phyloP scores from a whole-genome alignment of 2,888 invertebrate genomes.

The Agrilus cyanescens region DNA sequence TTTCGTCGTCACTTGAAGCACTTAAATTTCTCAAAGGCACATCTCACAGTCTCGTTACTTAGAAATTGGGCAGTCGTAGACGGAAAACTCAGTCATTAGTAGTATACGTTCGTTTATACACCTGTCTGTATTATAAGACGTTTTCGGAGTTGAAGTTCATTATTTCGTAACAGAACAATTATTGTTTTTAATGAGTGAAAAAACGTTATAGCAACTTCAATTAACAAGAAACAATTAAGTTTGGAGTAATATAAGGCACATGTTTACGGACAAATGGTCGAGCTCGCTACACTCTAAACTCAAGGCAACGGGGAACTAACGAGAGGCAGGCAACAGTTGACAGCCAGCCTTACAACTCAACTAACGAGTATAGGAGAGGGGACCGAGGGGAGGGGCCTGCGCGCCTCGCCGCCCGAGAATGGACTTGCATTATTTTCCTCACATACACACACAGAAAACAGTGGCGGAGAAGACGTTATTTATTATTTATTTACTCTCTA shows the following conservation, averaged over 20 bases:
- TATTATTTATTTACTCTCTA: neutral
- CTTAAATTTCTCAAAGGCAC: no score
- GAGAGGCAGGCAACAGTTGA: conserved; percentile 34
- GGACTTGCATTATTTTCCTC: conserved; percentile 25
- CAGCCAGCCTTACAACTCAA: conserved; percentile 40
- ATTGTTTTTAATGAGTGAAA: no score
- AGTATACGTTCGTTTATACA: no score
- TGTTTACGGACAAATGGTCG: conserved; percentile 22
- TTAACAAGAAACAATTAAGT: no score
- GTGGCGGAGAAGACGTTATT: conserved; percentile 23
- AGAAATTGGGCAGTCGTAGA: no score
- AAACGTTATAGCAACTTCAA: no score
- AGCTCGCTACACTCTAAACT: conserved; percentile 19
- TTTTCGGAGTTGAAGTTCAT: no score
- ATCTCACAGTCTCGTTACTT: no score
- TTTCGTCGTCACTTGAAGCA: no score
- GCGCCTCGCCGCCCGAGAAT: conserved; percentile 28
- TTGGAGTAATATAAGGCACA: conserved; percentile 16
- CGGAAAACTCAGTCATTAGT: no score
- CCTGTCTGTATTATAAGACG: no score
- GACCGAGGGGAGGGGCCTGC: conserved; percentile 27
- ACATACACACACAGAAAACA: conserved; percentile 24
- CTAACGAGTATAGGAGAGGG: conserved; percentile 33
- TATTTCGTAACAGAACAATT: no score
- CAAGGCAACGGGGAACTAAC: conserved; percentile 29